These are phyloP conservation scores for Noctua janthe DNA, from an alignment of 2,888 invertebrate species.

Conservation along the genomic window DNA sequence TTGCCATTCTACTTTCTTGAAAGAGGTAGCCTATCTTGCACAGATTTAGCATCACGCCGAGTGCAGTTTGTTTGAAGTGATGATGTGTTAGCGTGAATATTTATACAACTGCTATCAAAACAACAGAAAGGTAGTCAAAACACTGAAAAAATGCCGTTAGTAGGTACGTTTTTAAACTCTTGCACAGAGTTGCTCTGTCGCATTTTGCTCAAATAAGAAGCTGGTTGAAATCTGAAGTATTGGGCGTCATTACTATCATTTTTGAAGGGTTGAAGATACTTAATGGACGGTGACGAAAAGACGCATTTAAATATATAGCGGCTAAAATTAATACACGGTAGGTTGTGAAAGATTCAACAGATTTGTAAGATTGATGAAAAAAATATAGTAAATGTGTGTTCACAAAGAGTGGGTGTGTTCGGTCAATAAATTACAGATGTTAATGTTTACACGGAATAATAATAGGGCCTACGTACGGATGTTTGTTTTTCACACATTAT, in stretches of 20 bases:
- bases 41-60: background rate
- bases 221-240: background rate
- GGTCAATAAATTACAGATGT: conserved; percentile 32
- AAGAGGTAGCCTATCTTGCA: background rate
- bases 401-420: conserved; percentile 32
- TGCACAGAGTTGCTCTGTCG: background rate
- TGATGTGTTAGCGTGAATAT: background rate
- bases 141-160: background rate
- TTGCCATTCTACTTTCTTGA: background rate
- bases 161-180: background rate
- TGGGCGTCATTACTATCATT: background rate
- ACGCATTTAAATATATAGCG: background rate
- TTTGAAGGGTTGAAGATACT: background rate
- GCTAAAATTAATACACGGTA: conserved; percentile 3
- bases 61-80: background rate
- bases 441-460: conserved; percentile 27
- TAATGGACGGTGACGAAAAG: background rate
- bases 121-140: background rate
- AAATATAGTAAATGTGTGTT: conserved; percentile 20
- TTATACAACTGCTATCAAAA: background rate
- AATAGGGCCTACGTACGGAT: background rate
- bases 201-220: background rate
- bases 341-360: background rate
- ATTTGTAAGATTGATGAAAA: conserved; percentile 11
- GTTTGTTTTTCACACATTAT: background rate